A percentile compares a stretch with the other conserved stretches of the same genome.
phyloP scores from a whole-genome alignment of 2,113 vertebrate species.

The Sceloporus undulatus region DNA sequence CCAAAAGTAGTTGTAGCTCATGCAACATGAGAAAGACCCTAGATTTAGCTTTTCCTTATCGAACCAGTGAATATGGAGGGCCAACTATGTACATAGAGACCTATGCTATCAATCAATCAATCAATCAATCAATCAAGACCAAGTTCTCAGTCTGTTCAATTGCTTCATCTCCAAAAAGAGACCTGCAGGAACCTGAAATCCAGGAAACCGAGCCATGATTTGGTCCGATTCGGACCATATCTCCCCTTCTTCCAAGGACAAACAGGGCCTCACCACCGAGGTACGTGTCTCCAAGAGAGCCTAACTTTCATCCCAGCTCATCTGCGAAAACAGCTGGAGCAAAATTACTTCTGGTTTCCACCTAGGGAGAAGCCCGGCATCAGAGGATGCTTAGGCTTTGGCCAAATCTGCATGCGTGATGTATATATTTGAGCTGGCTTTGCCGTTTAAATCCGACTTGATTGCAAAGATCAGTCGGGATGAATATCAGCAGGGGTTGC shows the following conservation, averaged over 20 bases:
- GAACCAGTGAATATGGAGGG: no score
- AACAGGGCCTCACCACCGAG: accelerated
- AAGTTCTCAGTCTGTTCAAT: no score
- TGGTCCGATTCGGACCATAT: no score
- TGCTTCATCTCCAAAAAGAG: no score
- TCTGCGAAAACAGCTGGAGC: background rate
- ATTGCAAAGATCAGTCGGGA: conserved; percentile 57
- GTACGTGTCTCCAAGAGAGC: background rate
- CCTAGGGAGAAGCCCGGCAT: background rate
- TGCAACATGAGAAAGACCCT: no score
- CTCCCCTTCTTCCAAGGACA: background rate
- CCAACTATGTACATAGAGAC: no score
- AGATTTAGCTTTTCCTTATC: no score
- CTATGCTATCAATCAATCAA: no score
- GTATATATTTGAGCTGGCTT: conserved; percentile 62
- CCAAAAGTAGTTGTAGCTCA: no score
- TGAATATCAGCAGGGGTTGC: conserved; percentile 56
- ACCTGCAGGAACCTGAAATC: no score
- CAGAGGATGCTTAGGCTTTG: conserved; percentile 7
- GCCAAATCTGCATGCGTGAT: conserved; percentile 25
- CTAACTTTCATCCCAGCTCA: background rate
- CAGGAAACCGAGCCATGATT: no score
- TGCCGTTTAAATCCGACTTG: conserved; percentile 58
- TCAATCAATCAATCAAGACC: no score
- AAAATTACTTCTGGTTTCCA: conserved; percentile 15